Percentiles rank a stretch among this genome's conserved stretches.
These are phyloP conservation scores for Pyrrhosoma nymphula DNA, from an alignment of 2,888 invertebrate species.

Conservation along the genomic window DNA sequence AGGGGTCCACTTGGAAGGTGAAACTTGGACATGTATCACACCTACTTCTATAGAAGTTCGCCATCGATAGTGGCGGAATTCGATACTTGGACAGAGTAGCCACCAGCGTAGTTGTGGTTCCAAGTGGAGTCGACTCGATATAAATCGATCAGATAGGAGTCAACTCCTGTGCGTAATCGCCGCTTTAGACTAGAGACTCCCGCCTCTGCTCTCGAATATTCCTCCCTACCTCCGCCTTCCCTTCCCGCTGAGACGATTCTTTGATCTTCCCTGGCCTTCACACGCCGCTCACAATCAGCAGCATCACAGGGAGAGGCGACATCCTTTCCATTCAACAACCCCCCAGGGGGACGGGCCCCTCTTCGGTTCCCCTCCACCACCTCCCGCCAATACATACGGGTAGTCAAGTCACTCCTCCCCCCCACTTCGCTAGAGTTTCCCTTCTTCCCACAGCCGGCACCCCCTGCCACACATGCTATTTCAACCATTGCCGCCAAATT, in stretches of 20 bases:
- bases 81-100: too few species aligned
- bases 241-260: not conserved
- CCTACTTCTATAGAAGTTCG: too few species aligned
- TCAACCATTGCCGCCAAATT: constrained; percentile 25
- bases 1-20: too few species aligned
- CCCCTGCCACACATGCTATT: not conserved
- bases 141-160: too few species aligned
- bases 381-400: not conserved
- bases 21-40: too few species aligned
- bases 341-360: not conserved
- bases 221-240: not conserved
- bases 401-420: too few species aligned
- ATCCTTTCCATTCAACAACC: not conserved
- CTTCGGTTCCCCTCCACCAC: not conserved
- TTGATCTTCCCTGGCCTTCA: not conserved
- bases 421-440: not conserved
- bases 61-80: too few species aligned
- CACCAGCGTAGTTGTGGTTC: too few species aligned
- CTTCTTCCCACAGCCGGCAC: not conserved
- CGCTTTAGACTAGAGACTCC: too few species aligned
- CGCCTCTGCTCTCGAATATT: too few species aligned
- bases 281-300: constrained; percentile 54
- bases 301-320: not conserved
- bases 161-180: too few species aligned
- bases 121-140: too few species aligned